A percentile compares a stretch with the other conserved stretches of the same genome.
Evolutionary conservation across 2,888 invertebrate genomes (phyloP).

Genomic region (Microchrysa polita): DNA sequence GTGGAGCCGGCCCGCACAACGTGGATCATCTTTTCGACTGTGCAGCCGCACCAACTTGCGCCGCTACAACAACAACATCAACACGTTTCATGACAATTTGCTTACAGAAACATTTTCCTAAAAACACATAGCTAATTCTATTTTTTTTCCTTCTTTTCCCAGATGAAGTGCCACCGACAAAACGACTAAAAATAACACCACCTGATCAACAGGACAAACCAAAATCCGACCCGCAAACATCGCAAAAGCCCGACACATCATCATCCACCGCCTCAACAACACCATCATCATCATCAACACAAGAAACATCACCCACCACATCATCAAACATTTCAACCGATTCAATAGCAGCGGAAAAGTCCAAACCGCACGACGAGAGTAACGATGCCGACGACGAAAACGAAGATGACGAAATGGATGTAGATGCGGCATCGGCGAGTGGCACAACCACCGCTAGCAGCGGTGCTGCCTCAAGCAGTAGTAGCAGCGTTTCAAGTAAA

Average conservation of each 20-base stretch:
- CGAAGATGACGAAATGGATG: constrained; percentile 51
- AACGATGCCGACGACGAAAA: constrained; percentile 54
- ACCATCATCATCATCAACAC: constrained; percentile 51
- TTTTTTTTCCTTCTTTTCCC: background rate
- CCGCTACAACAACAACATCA: too few relatives aligned
- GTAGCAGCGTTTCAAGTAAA: constrained; percentile 13
- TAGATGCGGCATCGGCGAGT: constrained; percentile 29
- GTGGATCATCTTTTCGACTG: too few relatives aligned
- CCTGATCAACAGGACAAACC: constrained; percentile 30
- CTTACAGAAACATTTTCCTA: too few relatives aligned
- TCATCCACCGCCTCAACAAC: constrained; percentile 55
- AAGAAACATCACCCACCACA: constrained; percentile 52
- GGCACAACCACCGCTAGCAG: too few relatives aligned
- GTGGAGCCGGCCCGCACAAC: too few relatives aligned
- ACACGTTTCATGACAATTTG: too few relatives aligned
- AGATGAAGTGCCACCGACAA: constrained; percentile 53
- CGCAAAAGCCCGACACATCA: constrained; percentile 41
- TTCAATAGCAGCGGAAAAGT: constrained; percentile 14
- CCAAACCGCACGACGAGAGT: constrained; percentile 52
- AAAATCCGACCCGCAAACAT: constrained; percentile 34
- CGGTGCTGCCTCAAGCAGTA: too few relatives aligned
- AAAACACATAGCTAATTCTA: too few relatives aligned
- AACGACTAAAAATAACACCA: constrained; percentile 51
- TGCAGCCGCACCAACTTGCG: too few relatives aligned
- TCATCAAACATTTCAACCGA: constrained; percentile 53